Conservation (phyloP, 2,113 vertebrate genomes). For the Labeo catla region DNA sequence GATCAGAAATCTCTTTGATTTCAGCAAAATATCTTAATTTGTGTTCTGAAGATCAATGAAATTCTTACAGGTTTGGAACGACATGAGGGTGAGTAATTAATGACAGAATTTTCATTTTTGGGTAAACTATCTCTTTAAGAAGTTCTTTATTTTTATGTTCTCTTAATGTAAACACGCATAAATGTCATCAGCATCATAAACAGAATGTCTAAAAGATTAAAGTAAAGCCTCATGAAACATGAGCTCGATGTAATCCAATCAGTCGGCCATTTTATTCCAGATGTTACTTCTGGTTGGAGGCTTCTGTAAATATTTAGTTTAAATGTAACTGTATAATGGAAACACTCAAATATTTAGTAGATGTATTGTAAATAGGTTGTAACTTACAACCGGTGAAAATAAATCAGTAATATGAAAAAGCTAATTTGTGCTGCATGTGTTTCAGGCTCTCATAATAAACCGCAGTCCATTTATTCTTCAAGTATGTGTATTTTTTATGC, state of each 20-base stretch:
- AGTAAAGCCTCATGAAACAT: background rate
- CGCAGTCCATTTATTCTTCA: background rate
- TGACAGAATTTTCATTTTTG: too few species aligned
- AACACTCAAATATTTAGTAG: background rate
- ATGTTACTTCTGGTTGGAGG: background rate
- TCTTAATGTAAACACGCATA: background rate
- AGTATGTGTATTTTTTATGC: background rate
- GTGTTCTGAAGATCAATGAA: too few species aligned
- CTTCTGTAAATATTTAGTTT: constrained; percentile 1
- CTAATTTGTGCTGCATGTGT: background rate
- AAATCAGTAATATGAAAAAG: background rate
- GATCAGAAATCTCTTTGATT: too few species aligned
- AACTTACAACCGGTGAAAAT: background rate
- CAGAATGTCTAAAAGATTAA: background rate
- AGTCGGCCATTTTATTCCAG: constrained; percentile 2
- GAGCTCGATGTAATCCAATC: background rate
- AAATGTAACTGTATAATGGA: background rate
- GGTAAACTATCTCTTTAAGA: too few species aligned
- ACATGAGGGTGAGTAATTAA: too few species aligned
- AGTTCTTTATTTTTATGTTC: background rate
- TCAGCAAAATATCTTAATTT: too few species aligned
- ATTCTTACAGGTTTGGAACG: too few species aligned
- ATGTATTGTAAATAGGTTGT: background rate
- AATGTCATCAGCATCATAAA: background rate
- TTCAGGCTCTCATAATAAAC: background rate